phyloP scores from a whole-genome alignment of 2,888 invertebrate genomes.

The Hololepta plana region DNA sequence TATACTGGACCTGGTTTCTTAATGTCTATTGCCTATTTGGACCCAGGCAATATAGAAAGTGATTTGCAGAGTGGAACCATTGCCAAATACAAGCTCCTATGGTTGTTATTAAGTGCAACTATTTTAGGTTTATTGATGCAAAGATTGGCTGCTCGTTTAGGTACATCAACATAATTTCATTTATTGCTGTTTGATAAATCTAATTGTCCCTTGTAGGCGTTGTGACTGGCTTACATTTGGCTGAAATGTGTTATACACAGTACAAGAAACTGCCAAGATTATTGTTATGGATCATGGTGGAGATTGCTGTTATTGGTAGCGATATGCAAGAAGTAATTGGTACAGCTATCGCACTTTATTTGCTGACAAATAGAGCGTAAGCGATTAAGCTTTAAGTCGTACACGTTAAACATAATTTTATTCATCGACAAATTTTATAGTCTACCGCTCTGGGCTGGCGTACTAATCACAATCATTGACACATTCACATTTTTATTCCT shows the following conservation, averaged over 20 bases:
- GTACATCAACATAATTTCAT: too few relatives aligned
- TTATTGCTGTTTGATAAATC: too few relatives aligned
- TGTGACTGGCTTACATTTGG: conserved; percentile 73
- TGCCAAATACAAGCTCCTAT: conserved; percentile 68
- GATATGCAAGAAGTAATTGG: conserved; percentile 91
- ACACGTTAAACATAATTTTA: too few relatives aligned
- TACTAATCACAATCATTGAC: conserved; percentile 66
- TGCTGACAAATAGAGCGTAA: conserved; percentile 61
- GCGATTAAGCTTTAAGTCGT: too few relatives aligned
- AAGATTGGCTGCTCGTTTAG: conserved; percentile 35
- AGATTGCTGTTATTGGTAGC: conserved; percentile 79
- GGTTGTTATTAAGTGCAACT: conserved; percentile 72
- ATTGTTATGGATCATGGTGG: conserved; percentile 77
- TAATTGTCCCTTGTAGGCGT: conserved; percentile 53
- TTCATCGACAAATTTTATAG: too few relatives aligned
- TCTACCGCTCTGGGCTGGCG: conserved; percentile 64
- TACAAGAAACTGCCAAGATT: conserved; percentile 58
- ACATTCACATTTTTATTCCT: conserved; percentile 77
- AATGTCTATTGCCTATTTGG: conserved; percentile 85
- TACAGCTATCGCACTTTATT: conserved; percentile 71
- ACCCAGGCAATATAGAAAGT: conserved; percentile 86
- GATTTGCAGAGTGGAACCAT: conserved; percentile 70
- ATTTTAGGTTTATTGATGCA: conserved; percentile 77
- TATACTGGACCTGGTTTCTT: conserved; percentile 86
- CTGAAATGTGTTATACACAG: conserved; percentile 60